Evolutionary conservation across 2,888 invertebrate genomes (phyloP), one percentile per base, ranked within the genome.

Genomic region (Octodonta nipae): DNA sequence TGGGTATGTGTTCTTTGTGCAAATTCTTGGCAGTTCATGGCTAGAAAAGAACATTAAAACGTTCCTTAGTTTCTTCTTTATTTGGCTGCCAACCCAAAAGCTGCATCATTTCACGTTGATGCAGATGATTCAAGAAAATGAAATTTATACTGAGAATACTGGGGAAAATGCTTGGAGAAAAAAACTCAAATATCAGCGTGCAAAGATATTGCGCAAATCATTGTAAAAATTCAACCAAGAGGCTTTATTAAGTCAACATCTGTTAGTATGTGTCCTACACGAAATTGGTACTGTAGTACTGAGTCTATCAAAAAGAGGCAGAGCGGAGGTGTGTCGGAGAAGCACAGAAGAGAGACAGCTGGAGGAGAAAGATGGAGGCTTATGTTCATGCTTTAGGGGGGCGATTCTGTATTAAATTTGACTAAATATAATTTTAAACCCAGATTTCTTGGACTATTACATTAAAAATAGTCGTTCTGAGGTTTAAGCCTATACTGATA

Each of bases 111-210:
- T 0, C 96, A 98, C 54, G 92, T 95, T 0, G 95, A 96, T 61
- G 92, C 93, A 8, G 93, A 96, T 2, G 93, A 95, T 59, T 92
- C 95, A 1, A 76, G 96, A 45, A 93, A 93, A 63, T 98, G 96
- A 87, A 86, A 57, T 98, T 92, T 60, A 89, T 96, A 44, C 66
- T 96, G 33, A 75, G 92, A 29, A 83, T 91, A 1, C 70, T 95
- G 20, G 93, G 96, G 0, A 84, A 87, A 58, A 80, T 96, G 75
- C 69, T 98, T 13, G 88, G 93, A 0, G 98, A n/a, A 98, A 64
- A 93, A 93, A 50, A 92, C 95, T 5, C 98, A 98, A 62, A 79
- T 88, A 15, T 83, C 87, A 0, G 95, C 95, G 0, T 87, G 89
- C 55, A 88, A 91, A 55, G 92, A 95, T 63, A 79, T 98, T 33